Evolutionary conservation across 2,797 vertebrate genomes (phyloP).

Genomic region (Clamator glandarius): DNA sequence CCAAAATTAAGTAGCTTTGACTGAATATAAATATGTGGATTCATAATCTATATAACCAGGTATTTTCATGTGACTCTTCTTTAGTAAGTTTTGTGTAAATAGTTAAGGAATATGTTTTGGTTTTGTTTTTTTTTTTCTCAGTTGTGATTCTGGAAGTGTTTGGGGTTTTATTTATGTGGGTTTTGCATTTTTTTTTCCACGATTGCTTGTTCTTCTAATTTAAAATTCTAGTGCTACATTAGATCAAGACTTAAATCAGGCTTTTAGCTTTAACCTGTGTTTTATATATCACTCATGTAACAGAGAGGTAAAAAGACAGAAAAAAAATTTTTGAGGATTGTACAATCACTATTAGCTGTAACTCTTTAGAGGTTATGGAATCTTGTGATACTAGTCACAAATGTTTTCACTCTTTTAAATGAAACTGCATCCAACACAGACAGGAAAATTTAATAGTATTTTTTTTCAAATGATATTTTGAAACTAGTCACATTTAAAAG

Average conservation of each 20-base stretch:
- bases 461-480: background rate
- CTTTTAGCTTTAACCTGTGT: background rate
- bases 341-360: background rate
- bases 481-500: background rate
- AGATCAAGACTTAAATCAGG: background rate
- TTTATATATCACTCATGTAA: background rate
- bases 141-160: rapidly evolving
- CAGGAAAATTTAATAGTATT: background rate
- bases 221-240: background rate
- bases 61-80: rapidly evolving
- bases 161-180: background rate
- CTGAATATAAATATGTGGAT: background rate
- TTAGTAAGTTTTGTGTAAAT: background rate
- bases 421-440: background rate
- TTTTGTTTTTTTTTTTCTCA: background rate
- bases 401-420: background rate
- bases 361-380: background rate
- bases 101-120: background rate
- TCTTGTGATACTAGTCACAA: background rate
- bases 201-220: background rate
- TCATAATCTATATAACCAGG: background rate
- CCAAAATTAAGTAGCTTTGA: rapidly evolving
- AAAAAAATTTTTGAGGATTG: background rate
- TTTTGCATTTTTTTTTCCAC: rapidly evolving
- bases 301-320: background rate